Base-by-base conservation (phyloP, 2,888 invertebrate genomes). In the Syritta pipiens region DNA sequence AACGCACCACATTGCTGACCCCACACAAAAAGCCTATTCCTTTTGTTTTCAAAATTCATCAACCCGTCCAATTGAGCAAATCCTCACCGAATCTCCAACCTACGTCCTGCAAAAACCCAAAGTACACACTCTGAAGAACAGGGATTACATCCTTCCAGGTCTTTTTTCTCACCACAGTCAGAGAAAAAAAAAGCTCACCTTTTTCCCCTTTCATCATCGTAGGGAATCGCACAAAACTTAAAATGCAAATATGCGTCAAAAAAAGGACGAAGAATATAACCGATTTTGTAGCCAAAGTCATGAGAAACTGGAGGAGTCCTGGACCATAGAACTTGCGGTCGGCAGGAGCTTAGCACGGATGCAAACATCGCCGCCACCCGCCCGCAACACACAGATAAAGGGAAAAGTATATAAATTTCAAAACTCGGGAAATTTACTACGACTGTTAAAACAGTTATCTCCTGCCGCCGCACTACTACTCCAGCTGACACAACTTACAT, bases 401-500 rank as follows among this genome's bases (percentile, higher is more conserved):
- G 32, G 35, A 49, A 72, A 60, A 32, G 60, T 74, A 51, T 74
- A 79, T 79, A 79, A 72, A 79, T 79, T 74, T 49, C 14, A 67
- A 74, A 72, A 74, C 67, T 67, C 22, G 35, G 48, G 67, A 49
- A 79, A 79, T 79, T 79, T 79, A 67, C 79, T 55, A 67, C 44
- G 44, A 67, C 67, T 74, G 67, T 74, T 79, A 79, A 79, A 79
- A 79, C 72, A 79, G 79, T 79, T 79, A 79, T 79, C 79, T 67
- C 17, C 37, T 26, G 37, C 32, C 28, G 46, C 28, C 10, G 30
- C 72, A 46, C 51, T 35, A 9, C 63, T 26, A 37, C 12, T 57
- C 46, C 42, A 67, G 65, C 72, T 77, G 77, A 67, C 72, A 77
- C 72, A 74, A 79, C 74, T 79, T 79, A 79, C 79, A 79, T 74